Percentiles rank a stretch among this genome's conserved stretches.
phyloP scores from a whole-genome alignment of 2,888 invertebrate species.

The Lamellibrachia columna region DNA sequence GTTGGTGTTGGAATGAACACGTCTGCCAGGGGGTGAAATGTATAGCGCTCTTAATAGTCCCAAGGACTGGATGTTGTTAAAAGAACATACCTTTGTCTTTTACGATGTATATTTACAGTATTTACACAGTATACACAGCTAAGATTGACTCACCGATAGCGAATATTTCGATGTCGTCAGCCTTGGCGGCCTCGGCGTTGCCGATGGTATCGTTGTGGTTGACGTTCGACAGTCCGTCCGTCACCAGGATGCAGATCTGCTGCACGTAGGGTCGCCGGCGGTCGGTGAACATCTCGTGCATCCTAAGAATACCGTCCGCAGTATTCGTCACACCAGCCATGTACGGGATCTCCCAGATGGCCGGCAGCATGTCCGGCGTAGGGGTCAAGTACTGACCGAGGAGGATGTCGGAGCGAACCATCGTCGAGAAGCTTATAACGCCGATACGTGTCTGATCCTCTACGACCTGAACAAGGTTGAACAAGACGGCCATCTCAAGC shows the following conservation, averaged over 20 bases:
- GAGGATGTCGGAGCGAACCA: not conserved
- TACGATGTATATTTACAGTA: no score
- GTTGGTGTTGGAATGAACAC: no score
- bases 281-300: not conserved
- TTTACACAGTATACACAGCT: not conserved
- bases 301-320: not conserved
- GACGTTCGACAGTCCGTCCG: conserved; percentile 28
- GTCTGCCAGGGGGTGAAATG: no score
- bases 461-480: no score
- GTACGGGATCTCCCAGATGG: not conserved
- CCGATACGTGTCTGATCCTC: not conserved
- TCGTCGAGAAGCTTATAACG: not conserved
- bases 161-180: conserved; percentile 23
- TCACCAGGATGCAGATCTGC: conserved; percentile 26
- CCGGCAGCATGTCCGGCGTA: not conserved
- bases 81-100: no score
- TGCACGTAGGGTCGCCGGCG: conserved; percentile 20
- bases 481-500: no score
- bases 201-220: conserved; percentile 20
- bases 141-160: conserved; percentile 22
- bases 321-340: not conserved
- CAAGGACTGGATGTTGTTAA: no score
- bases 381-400: not conserved
- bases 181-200: conserved; percentile 22
- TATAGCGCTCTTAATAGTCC: no score